Conservation (phyloP, 2,797 vertebrate species). For the Octomys mimax region DNA sequence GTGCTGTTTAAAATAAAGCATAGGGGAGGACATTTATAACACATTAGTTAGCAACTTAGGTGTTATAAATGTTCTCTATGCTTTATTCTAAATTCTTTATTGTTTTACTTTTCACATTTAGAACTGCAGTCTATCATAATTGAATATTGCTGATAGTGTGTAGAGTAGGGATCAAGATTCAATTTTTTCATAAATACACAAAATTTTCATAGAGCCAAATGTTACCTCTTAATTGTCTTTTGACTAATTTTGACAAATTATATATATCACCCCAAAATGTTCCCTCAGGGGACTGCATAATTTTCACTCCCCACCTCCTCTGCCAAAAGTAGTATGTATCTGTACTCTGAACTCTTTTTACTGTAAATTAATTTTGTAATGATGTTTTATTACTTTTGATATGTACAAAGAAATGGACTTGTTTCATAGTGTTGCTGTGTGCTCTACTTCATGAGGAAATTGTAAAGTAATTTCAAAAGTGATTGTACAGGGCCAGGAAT, state of each 20-base stretch:
- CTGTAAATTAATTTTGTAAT: neutral
- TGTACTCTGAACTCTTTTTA: neutral
- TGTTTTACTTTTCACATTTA: constrained; percentile 52
- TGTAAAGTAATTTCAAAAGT: neutral
- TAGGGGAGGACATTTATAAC: neutral
- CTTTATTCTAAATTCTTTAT: constrained; percentile 31
- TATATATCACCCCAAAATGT: neutral
- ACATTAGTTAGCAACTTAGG: neutral
- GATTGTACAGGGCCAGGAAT: no score
- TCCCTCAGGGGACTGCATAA: neutral
- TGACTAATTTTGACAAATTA: constrained; percentile 10
- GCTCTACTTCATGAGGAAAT: neutral
- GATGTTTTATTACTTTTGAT: constrained; percentile 1
- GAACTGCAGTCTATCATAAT: neutral
- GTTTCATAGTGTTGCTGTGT: neutral
- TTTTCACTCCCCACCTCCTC: neutral
- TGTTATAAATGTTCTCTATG: neutral
- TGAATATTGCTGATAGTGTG: constrained; percentile 6
- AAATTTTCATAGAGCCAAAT: neutral
- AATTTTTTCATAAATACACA: neutral
- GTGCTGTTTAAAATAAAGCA: constrained; percentile 32
- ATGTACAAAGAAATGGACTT: neutral
- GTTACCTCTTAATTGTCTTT: neutral
- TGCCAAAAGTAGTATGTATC: neutral
- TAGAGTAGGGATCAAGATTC: neutral